Percentiles rank a stretch among this genome's conserved stretches.
phyloP scores from a whole-genome alignment of 2,113 vertebrate species.

The Saccopteryx bilineata region DNA sequence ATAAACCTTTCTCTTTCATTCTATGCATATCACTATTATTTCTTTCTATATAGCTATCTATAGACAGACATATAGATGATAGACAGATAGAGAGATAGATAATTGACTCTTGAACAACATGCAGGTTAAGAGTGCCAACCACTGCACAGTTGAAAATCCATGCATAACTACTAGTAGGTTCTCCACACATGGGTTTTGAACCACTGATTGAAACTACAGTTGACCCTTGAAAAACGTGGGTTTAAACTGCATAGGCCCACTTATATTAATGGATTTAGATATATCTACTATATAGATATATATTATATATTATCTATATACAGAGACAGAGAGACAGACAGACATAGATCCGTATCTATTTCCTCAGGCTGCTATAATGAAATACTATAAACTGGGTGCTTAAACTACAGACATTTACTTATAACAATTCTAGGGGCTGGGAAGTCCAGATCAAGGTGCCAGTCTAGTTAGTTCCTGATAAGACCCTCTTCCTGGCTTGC shows the following conservation, averaged over 20 bases:
- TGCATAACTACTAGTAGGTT: too few species aligned
- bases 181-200: neutral
- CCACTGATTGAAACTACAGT: neutral
- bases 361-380: neutral
- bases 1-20: neutral
- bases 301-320: neutral
- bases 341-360: neutral
- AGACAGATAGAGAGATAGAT: neutral
- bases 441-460: neutral
- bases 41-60: neutral
- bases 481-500: neutral
- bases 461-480: neutral
- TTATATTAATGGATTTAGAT: neutral
- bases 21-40: neutral
- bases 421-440: neutral
- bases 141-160: neutral
- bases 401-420: conserved; percentile 3
- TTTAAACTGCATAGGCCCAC: neutral
- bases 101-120: neutral
- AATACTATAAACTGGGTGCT: neutral
- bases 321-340: neutral
- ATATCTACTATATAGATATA: neutral
- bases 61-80: neutral
- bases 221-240: neutral
- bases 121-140: neutral